Percentiles rank a stretch among this genome's conserved stretches.
phyloP scores from a whole-genome alignment of 1,140 invertebrate species.

The Mercenaria mercenaria region DNA sequence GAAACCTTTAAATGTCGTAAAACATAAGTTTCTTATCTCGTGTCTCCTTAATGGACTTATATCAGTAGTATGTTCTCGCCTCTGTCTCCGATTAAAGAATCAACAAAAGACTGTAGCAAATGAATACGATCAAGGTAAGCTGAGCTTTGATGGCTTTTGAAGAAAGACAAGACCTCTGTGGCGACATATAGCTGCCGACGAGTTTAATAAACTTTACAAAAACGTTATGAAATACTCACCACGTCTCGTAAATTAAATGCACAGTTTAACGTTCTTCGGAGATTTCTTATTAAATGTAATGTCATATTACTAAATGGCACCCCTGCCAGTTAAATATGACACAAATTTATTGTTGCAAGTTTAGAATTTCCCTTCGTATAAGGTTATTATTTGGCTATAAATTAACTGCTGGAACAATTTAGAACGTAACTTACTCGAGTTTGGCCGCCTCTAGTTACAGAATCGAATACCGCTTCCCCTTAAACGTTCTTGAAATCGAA shows the following conservation, averaged over 20 bases:
- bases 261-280: constrained; percentile 2
- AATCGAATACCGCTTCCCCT: background rate
- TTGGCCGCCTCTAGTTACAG: constrained; percentile 4
- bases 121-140: background rate
- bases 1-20: no score
- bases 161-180: background rate
- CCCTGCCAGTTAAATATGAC: constrained; percentile 28
- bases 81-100: background rate
- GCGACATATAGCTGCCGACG: background rate
- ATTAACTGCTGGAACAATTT: constrained; percentile 48
- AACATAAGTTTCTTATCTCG: no score
- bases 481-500: background rate
- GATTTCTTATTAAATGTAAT: constrained; percentile 30
- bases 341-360: constrained; percentile 53
- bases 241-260: constrained; percentile 6
- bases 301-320: constrained; percentile 20
- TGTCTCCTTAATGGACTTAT: no score
- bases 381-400: constrained; percentile 49
- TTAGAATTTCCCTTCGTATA: constrained; percentile 41
- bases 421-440: background rate
- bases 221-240: constrained; percentile 15
- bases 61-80: no score
- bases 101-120: background rate
- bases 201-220: constrained; percentile 7
- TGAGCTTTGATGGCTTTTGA: background rate